Percentiles rank a stretch among this genome's conserved stretches.
These are phyloP conservation scores for Mesorhabditis spiculigera DNA, from an alignment of 2,888 invertebrate genomes.

Conservation along the genomic window DNA sequence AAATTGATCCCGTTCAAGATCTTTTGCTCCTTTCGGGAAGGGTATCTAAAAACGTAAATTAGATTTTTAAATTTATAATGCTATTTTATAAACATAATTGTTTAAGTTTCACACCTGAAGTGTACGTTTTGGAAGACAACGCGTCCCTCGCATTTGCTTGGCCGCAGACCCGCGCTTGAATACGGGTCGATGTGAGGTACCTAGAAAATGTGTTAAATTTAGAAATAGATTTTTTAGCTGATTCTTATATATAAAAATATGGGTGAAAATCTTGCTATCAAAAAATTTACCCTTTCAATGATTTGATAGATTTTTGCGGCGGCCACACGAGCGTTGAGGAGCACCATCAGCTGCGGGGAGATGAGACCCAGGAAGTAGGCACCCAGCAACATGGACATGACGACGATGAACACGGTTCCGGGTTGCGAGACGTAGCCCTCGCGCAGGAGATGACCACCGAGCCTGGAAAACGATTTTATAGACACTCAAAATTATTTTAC, in stretches of 20 bases:
- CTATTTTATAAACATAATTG: constrained; percentile 15
- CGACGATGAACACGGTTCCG: constrained; percentile 49
- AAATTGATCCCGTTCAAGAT: constrained; percentile 37
- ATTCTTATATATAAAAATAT: not conserved
- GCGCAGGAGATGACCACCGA: constrained; percentile 40
- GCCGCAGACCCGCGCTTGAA: constrained; percentile 25
- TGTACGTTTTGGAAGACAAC: constrained; percentile 45
- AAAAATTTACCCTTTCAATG: constrained; percentile 29
- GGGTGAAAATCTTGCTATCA: not conserved
- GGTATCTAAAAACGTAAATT: constrained; percentile 7
- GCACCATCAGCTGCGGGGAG: constrained; percentile 39
- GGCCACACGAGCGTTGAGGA: constrained; percentile 33
- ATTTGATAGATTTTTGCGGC: constrained; percentile 35
- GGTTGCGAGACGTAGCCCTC: constrained; percentile 32
- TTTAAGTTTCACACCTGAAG: constrained; percentile 45
- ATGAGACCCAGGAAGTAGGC: constrained; percentile 37
- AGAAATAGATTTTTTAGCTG: not conserved
- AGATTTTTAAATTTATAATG: not conserved
- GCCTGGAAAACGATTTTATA: constrained; percentile 13
- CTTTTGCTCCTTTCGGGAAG: constrained; percentile 12
- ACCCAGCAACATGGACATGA: constrained; percentile 43
- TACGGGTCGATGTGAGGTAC: constrained; percentile 44
- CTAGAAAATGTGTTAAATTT: constrained; percentile 13
- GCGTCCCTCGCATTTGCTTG: constrained; percentile 19
- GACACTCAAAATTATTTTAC: not conserved